Base-by-base conservation (phyloP, 2,888 invertebrate species). In the Melanargia galathea region DNA sequence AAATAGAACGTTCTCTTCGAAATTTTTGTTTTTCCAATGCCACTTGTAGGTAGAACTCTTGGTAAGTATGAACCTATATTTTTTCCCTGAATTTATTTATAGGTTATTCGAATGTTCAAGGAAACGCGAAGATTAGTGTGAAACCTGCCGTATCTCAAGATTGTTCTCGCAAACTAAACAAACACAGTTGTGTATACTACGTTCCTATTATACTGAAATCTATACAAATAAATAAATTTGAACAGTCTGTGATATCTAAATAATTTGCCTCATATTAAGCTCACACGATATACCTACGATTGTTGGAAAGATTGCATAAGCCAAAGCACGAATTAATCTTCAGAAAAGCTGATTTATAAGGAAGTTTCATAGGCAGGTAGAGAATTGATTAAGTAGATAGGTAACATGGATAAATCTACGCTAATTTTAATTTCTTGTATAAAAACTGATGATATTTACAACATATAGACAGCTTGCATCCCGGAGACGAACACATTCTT, bases 61-160 rank as follows among this genome's bases (percentile, higher is more conserved):
- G 24, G n/a, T 38, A 52, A 51, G 51, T 59, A 38, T 40, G 20
- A 20, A 30, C n/a, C n/a, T n/a, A n/a, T n/a, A n/a, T 43, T 40
- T 20, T 55, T 60, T 46, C 48, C 18, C 13, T 10, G 60, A 60
- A 48, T 46, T 4, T 11, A 18, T 52, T 26, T n/a, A 38, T 33
- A 49, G n/a, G n/a, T n/a, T 24, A 48, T 51, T 35, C n/a, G 11
- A 38, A 18, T 40, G 57, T 60, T 49, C 24, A 43, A 35, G 4
- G 45, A 43, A 61, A 33, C 54, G 20, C 30, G 40, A 7, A 13
- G 16, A 8, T 57, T 57, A 61, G 4, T 22, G 35, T 11, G 10
- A 30, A 45, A 56, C 16, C 62, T 66, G 64, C 18, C 49, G 13
- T 46, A 46, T 64, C 59, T 64, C 48, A 66, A 59, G 24, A 46